These are phyloP conservation scores for Phyllotis vaccarum DNA, from an alignment of 2,797 vertebrate genomes.

Conservation along the genomic window DNA sequence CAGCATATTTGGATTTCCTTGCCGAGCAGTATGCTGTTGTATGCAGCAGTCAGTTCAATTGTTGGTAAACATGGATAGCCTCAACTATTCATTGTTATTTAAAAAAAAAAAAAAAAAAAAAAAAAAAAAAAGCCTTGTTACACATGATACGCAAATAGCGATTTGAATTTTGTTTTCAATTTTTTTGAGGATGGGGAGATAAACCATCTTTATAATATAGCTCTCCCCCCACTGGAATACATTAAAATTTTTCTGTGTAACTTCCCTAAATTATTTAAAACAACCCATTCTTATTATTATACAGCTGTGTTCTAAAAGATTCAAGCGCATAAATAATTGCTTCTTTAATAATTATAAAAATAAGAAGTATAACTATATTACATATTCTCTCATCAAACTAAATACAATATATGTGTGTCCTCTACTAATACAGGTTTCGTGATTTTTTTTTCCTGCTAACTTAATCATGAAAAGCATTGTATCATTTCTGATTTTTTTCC, in stretches of 20 bases:
- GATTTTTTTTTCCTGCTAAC: background rate
- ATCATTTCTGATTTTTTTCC: background rate
- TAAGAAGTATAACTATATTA: background rate
- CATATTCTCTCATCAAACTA: background rate
- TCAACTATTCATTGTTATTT: background rate
- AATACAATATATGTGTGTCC: too few relatives aligned
- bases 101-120: too few relatives aligned
- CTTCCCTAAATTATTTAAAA: slow-evolving; percentile 33
- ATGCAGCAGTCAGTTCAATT: background rate
- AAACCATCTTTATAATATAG: background rate
- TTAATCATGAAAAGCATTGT: background rate
- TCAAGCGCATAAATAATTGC: background rate
- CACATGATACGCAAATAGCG: background rate
- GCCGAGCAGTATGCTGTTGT: background rate
- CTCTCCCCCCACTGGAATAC: background rate
- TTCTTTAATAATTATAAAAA: background rate
- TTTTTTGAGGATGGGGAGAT: background rate
- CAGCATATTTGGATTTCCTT: background rate
- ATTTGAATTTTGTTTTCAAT: background rate
- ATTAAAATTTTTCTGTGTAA: slow-evolving; percentile 18
- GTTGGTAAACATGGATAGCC: background rate
- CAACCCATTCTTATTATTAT: background rate
- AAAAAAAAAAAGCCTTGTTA: background rate
- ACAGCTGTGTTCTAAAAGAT: background rate
- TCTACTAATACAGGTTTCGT: background rate